Percentiles rank a stretch among this genome's conserved stretches.
Conservation (phyloP, 64 coral and sea anemone genomes). For the Pocillopora verrucosa region DNA sequence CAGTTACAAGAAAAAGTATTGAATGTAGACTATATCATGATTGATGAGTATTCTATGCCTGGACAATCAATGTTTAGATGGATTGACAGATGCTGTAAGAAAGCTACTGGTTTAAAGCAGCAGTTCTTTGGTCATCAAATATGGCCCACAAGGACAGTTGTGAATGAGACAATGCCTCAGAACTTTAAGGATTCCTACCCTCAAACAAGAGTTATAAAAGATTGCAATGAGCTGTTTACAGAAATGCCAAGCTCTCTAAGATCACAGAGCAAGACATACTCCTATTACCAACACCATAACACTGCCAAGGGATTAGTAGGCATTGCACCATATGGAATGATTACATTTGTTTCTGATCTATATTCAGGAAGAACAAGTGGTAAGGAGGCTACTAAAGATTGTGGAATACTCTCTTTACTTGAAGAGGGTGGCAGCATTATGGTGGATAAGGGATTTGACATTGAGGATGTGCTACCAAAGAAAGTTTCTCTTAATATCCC, state of each 20-base stretch:
- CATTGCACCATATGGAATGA: slow-evolving; percentile 3
- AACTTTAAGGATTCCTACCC: slow-evolving; percentile 29
- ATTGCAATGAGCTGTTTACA: slow-evolving; percentile 4
- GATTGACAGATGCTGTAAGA: too few species aligned
- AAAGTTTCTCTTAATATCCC: slow-evolving; percentile 13
- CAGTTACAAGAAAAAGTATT: too few species aligned
- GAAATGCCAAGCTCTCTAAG: slow-evolving; percentile 13
- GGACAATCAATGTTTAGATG: too few species aligned
- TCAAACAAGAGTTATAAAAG: slow-evolving; percentile 13
- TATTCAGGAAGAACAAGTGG: slow-evolving; percentile 14
- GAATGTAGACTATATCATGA: too few species aligned
- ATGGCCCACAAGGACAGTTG: slow-evolving; percentile 47
- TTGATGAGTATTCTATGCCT: too few species aligned
- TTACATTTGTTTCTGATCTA: slow-evolving; percentile 1
- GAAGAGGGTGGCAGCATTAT: not conserved
- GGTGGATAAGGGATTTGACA: not conserved
- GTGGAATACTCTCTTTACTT: not conserved
- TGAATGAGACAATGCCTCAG: slow-evolving; percentile 48
- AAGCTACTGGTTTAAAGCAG: too few species aligned
- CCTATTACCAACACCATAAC: slow-evolving; percentile 5
- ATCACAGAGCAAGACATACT: slow-evolving; percentile 12
- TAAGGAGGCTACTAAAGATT: slow-evolving; percentile 7
- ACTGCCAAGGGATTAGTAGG: slow-evolving; percentile 7
- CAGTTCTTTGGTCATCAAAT: slow-evolving; percentile 6
- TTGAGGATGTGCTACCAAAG: slow-evolving; percentile 5